Evolutionary conservation across 1,140 invertebrate species (phyloP).

Genomic region (Panulirus ornatus): DNA sequence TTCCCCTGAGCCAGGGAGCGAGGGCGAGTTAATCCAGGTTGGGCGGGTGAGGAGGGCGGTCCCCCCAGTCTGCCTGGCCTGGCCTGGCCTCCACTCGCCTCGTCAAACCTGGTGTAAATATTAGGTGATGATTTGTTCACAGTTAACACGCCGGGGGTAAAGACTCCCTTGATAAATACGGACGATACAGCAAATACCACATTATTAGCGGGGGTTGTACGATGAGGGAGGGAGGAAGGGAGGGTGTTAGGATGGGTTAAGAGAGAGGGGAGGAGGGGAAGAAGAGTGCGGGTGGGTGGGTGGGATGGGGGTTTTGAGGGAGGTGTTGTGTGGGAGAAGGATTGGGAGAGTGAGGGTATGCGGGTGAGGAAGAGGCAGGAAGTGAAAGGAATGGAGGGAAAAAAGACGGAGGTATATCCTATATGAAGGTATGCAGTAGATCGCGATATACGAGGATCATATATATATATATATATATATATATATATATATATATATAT

Average conservation of each 20-base stretch:
- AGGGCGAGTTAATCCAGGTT: no score
- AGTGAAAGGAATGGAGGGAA: background rate
- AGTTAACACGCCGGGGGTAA: constrained; percentile 29
- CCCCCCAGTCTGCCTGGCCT: constrained; percentile 13
- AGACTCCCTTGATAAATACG: constrained; percentile 9
- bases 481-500: no score
- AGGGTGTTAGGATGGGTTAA: no score
- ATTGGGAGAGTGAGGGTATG: background rate
- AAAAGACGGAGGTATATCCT: no score
- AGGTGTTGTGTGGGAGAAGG: background rate
- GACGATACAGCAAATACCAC: constrained; percentile 23
- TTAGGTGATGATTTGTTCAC: constrained; percentile 33
- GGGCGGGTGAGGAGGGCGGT: background rate
- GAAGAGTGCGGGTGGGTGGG: background rate
- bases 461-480: no score
- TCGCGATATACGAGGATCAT: no score
- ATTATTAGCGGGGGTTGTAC: background rate
- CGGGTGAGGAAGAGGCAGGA: background rate
- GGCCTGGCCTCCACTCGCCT: no score
- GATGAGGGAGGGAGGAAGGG: background rate
- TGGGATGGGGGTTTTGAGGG: no score
- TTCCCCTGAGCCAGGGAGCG: no score
- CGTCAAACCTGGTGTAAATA: background rate
- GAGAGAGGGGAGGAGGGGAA: background rate
- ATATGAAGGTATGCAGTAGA: no score